Evolutionary conservation across 2,797 vertebrate genomes (phyloP), one percentile per base, ranked within the genome.

Genomic region (Anisognathus igniventris): DNA sequence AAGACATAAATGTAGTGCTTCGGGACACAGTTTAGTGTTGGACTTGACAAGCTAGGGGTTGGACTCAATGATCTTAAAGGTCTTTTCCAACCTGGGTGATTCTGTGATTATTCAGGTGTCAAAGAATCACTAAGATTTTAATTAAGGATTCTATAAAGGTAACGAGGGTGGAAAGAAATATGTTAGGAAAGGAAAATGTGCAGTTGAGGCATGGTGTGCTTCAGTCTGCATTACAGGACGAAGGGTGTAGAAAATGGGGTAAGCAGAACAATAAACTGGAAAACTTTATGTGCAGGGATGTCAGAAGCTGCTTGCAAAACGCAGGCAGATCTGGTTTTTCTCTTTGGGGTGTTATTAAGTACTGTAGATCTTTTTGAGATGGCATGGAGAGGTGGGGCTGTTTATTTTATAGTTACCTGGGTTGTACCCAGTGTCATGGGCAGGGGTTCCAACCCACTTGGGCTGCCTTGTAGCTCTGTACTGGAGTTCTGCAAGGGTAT

Each of bases 361-460:
- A 28, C 23, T 71, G 30, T 25, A 30, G 47, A 35, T 42, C 9
- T 92, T 57, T 80, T 37, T 15, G 16, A n/a, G 40, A 40, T 19
- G 9, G 18, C 1, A 2, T 9, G 14, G 5, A 6, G 6, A 83
- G 14, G 30, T 17, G 14, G 9, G 2, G 0, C 5, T 58, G 17
- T 24, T 12, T 8, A 11, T 70, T 80, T 80, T 58, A 22, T 20
- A 37, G 14, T n/a, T 30, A 5, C 2, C 16, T 62, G 27, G 71
- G 11, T 12, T 62, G 22, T 14, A 39, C 16, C 23, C 17, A 28
- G 12, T 62, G 51, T 35, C 33, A 25, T 25, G 30, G 15, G 33
- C 15, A 35, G 39, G 16, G 8, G 1, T 31, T 88, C 33, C n/a
- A 47, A 71, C 6, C 6, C 3, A 3, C 17, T 17, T 47, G 10